Percentiles rank a stretch among this genome's conserved stretches.
Conservation (phyloP, 2,888 invertebrate species). For the Dorcus hopei region DNA sequence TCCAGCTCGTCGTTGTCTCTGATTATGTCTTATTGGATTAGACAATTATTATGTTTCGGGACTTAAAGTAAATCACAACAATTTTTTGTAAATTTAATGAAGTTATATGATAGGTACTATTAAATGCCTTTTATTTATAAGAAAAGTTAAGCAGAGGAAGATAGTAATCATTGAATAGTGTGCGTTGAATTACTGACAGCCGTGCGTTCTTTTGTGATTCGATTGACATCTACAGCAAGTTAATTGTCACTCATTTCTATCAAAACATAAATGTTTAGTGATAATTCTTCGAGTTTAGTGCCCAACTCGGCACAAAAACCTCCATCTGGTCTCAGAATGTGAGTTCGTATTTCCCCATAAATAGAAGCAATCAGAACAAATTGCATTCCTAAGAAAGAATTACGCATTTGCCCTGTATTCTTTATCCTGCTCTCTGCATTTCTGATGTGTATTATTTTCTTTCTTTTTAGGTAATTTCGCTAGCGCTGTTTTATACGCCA, state of each 20-base stretch:
- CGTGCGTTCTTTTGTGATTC: too few species aligned
- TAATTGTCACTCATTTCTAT: not conserved
- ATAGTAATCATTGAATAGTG: too few species aligned
- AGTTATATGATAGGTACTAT: too few species aligned
- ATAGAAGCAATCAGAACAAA: slow-evolving; percentile 12
- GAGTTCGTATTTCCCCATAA: slow-evolving; percentile 3
- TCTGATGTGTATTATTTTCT: not conserved
- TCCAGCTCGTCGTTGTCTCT: too few species aligned
- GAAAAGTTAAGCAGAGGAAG: too few species aligned
- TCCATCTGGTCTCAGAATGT: not conserved
- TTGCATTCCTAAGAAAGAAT: slow-evolving; percentile 10
- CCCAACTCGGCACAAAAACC: slow-evolving; percentile 8
- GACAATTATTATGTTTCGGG: too few species aligned
- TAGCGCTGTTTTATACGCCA: slow-evolving; percentile 2
- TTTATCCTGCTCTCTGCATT: slow-evolving; percentile 1
- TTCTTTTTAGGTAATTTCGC: slow-evolving; percentile 8
- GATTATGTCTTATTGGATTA: too few species aligned
- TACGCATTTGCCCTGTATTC: slow-evolving; percentile 1
- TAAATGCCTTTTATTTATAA: too few species aligned
- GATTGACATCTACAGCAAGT: too few species aligned
- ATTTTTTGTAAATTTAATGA: too few species aligned
- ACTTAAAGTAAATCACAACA: too few species aligned
- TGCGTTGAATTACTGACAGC: too few species aligned
- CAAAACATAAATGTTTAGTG: slow-evolving; percentile 6
- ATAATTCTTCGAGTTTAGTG: slow-evolving; percentile 11